These are phyloP conservation scores for Pammene aurita DNA, from an alignment of 2,888 invertebrate genomes.

Conservation along the genomic window DNA sequence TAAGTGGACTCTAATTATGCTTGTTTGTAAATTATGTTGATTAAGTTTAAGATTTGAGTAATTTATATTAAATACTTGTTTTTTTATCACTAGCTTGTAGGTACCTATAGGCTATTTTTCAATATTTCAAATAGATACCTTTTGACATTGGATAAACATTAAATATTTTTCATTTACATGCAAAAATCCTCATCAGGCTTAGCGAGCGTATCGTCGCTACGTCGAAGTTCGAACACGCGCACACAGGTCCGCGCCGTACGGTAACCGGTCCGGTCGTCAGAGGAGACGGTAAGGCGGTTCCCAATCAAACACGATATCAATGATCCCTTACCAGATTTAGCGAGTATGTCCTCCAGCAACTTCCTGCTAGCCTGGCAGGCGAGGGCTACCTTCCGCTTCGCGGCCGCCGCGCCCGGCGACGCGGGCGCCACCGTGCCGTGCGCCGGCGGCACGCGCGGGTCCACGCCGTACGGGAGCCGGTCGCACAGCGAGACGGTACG, in stretches of 20 bases:
- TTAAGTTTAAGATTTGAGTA: not conserved
- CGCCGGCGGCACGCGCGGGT: conserved; percentile 71
- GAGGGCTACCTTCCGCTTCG: conserved; percentile 68
- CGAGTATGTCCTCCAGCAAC: conserved; percentile 86
- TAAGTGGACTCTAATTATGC: conserved; percentile 24
- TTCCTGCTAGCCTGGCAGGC: conserved; percentile 84
- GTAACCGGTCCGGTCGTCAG: conserved; percentile 64
- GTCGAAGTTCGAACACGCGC: conserved; percentile 67
- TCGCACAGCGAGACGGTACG: conserved; percentile 65
- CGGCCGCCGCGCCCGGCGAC: conserved; percentile 70
- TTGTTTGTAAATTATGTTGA: not conserved
- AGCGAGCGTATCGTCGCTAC: conserved; percentile 81
- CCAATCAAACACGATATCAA: conserved; percentile 46
- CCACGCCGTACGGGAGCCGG: conserved; percentile 64
- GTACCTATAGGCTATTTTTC: too few relatives aligned
- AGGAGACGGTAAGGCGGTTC: conserved; percentile 68
- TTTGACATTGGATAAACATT: too few relatives aligned
- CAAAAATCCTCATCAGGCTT: conserved; percentile 81
- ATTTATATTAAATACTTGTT: not conserved
- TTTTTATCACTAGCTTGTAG: not conserved
- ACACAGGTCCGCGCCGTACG: conserved; percentile 68
- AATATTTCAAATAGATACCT: too few relatives aligned
- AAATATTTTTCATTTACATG: too few relatives aligned
- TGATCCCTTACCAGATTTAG: conserved; percentile 76
- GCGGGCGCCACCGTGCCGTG: conserved; percentile 67